Conservation (phyloP, 2,888 invertebrate genomes). For the Tetragonisca angustula region DNA sequence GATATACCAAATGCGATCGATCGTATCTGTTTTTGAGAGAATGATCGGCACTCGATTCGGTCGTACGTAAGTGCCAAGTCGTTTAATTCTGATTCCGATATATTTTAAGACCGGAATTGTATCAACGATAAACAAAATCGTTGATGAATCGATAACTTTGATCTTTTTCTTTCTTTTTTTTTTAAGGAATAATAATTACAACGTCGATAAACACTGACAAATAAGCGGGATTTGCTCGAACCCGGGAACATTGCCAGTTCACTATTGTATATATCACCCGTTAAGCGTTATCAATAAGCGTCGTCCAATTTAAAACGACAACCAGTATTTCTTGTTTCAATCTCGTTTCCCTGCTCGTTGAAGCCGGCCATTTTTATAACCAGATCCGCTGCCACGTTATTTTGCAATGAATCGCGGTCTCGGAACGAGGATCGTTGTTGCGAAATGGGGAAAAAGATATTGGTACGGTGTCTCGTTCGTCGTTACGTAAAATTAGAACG, state of each 20-base stretch:
- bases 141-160: background rate
- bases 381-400: background rate
- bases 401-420: conserved; percentile 16
- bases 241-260: background rate
- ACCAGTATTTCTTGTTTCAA: conserved; percentile 15
- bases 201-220: background rate
- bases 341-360: conserved; percentile 1
- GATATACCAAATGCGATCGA: no score
- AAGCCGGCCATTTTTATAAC: background rate
- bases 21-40: no score
- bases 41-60: no score
- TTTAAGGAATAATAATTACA: no score
- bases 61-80: no score
- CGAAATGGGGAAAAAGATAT: conserved; percentile 14
- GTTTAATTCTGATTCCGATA: no score
- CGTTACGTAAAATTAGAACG: conserved; percentile 34
- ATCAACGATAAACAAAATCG: no score
- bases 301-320: conserved; percentile 8
- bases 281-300: conserved; percentile 8
- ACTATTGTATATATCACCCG: background rate
- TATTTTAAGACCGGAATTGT: no score
- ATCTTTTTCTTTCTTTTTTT: background rate
- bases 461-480: background rate
- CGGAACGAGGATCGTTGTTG: conserved; percentile 2
- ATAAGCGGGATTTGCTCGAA: background rate